A percentile compares a stretch with the other conserved stretches of the same genome.
phyloP scores from a whole-genome alignment of 2,888 invertebrate genomes.

The Seira ritae region DNA sequence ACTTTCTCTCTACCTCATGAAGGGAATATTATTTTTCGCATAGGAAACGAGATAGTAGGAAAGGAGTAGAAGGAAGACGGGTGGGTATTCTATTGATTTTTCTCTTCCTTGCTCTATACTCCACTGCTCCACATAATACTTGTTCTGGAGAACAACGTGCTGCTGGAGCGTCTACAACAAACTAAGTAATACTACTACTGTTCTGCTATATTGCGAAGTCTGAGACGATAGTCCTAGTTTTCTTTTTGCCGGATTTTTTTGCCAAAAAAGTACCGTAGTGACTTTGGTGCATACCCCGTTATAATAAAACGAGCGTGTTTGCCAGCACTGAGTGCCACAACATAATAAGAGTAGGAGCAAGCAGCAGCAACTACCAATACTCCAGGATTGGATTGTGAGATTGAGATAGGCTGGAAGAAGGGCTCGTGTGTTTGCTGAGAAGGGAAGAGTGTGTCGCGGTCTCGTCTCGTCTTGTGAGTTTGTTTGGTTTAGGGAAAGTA shows the following conservation, averaged over 20 bases:
- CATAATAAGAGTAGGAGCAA: constrained; percentile 32
- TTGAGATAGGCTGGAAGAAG: background rate
- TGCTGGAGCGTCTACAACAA: background rate
- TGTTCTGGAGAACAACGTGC: background rate
- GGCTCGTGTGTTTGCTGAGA: too few relatives aligned
- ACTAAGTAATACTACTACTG: constrained; percentile 38
- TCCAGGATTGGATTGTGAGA: background rate
- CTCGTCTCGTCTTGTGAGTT: too few relatives aligned
- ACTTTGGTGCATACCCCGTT: constrained; percentile 50
- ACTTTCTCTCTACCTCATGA: too few relatives aligned
- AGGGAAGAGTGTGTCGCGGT: too few relatives aligned
- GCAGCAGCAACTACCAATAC: constrained; percentile 24
- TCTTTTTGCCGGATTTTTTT: constrained; percentile 32
- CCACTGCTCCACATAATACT: constrained; percentile 8
- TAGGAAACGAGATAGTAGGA: constrained; percentile 42
- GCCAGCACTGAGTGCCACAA: constrained; percentile 33
- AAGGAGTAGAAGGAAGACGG: constrained; percentile 41
- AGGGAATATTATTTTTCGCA: constrained; percentile 17
- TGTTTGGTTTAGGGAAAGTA: too few relatives aligned
- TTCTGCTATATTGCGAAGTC: too few relatives aligned
- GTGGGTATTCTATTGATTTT: constrained; percentile 61
- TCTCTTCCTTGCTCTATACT: constrained; percentile 23
- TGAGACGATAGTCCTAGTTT: too few relatives aligned
- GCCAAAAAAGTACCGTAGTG: constrained; percentile 59
- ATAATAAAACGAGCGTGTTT: constrained; percentile 24